phyloP scores from a whole-genome alignment of 1,140 invertebrate genomes.

The Hyphantria cunea region DNA sequence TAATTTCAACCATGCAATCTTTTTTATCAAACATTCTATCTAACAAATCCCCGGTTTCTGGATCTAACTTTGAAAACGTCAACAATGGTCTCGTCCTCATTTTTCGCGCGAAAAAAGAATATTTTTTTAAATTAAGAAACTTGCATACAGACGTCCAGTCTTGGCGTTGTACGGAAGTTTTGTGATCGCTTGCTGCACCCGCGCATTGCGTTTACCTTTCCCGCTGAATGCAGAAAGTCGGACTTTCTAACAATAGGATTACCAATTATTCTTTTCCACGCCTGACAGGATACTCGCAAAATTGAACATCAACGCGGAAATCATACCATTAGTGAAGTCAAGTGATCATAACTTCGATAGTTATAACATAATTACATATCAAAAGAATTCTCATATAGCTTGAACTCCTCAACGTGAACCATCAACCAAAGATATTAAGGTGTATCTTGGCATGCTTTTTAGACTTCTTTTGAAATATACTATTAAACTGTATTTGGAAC shows the following conservation, averaged over 20 bases:
- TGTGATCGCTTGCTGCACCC: conserved; percentile 52
- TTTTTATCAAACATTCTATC: conserved; percentile 86
- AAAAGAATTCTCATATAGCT: no score
- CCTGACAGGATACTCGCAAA: conserved; percentile 5
- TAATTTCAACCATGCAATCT: conserved; percentile 86
- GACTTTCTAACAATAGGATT: conserved; percentile 43
- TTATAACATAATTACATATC: no score
- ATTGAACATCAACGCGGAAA: conserved; percentile 5
- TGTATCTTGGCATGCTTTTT: no score
- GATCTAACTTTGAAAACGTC: conserved; percentile 84
- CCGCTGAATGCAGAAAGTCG: conserved; percentile 50
- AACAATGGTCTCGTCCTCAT: conserved; percentile 73
- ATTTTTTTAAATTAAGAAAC: conserved; percentile 29
- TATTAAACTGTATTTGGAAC: no score
- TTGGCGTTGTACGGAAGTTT: conserved; percentile 40
- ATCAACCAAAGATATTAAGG: no score
- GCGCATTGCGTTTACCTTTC: conserved; percentile 45
- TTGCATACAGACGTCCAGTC: conserved; percentile 29
- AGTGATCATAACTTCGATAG: no score
- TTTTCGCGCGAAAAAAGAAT: conserved; percentile 35
- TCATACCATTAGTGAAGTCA: background rate
- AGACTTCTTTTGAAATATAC: no score
- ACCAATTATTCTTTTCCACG: conserved; percentile 16
- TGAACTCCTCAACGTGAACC: no score
- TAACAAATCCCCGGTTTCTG: conserved; percentile 82